Evolutionary conservation across 1,140 invertebrate genomes (phyloP).

Genomic region (Sesamia nonagrioides): DNA sequence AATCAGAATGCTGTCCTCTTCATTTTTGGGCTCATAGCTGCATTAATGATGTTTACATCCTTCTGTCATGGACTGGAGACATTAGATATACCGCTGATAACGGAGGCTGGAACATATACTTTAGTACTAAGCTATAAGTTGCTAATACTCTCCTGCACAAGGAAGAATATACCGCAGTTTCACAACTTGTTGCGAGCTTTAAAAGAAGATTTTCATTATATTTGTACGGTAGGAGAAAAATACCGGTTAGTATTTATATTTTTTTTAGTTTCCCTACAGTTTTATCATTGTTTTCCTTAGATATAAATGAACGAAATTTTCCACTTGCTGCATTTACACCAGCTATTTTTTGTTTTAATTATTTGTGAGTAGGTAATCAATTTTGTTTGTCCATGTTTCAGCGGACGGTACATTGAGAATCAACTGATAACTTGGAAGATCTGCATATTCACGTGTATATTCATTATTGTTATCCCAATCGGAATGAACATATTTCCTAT

Average conservation of each 20-base stretch:
- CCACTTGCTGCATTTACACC: too few species aligned
- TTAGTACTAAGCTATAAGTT: slow-evolving; percentile 66
- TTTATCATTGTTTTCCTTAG: too few species aligned
- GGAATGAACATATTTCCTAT: slow-evolving; percentile 58
- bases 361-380: too few species aligned
- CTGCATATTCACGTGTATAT: slow-evolving; percentile 57
- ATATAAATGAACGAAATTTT: too few species aligned
- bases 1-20: slow-evolving; percentile 51
- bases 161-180: slow-evolving; percentile 61
- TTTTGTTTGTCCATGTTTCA: slow-evolving; percentile 52
- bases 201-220: slow-evolving; percentile 68
- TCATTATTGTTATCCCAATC: slow-evolving; percentile 52
- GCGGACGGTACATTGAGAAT: slow-evolving; percentile 63
- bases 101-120: slow-evolving; percentile 67
- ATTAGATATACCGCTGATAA: slow-evolving; percentile 62
- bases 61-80: slow-evolving; percentile 58
- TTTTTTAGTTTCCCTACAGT: neutral
- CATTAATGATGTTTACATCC: slow-evolving; percentile 7
- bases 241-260: slow-evolving; percentile 60
- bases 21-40: neutral
- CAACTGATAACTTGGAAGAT: slow-evolving; percentile 70
- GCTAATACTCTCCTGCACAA: slow-evolving; percentile 63
- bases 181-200: slow-evolving; percentile 60
- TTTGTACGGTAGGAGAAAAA: slow-evolving; percentile 60
- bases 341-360: too few species aligned